Conservation (phyloP, 2,113 vertebrate genomes). For the Hipposideros armiger region DNA sequence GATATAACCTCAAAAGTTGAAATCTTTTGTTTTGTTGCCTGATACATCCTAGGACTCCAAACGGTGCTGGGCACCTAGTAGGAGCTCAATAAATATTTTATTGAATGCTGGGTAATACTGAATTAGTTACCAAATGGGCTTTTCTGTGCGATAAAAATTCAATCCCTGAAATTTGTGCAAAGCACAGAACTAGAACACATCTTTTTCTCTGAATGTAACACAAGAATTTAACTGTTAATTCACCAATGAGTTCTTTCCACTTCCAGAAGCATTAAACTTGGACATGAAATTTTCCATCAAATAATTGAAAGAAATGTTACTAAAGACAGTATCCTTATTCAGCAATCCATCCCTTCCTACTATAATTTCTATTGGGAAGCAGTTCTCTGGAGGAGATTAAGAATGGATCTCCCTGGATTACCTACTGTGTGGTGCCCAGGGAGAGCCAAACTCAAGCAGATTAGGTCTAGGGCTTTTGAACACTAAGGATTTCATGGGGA, state of each 20-base stretch:
- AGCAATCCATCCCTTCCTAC: background rate
- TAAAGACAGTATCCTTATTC: background rate
- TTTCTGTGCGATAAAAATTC: background rate
- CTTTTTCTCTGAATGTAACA: background rate
- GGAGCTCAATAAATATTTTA: background rate
- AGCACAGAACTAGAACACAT: background rate
- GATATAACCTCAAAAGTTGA: background rate
- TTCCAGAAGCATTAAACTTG: background rate
- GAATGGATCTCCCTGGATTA: background rate
- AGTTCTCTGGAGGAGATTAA: background rate
- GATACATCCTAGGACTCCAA: background rate
- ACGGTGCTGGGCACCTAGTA: background rate
- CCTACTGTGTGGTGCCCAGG: background rate
- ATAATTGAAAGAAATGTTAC: constrained; percentile 3
- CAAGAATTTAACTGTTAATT: background rate
- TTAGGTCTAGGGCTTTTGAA: background rate
- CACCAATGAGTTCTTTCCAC: background rate
- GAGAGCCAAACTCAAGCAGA: background rate
- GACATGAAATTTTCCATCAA: background rate
- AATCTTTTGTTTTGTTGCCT: background rate
- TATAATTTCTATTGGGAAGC: background rate
- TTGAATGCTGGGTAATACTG: background rate
- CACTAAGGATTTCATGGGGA: background rate
- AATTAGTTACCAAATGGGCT: background rate
- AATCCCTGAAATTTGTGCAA: background rate